phyloP scores from a whole-genome alignment of 1,140 invertebrate species.

The Antheraea mylitta region DNA sequence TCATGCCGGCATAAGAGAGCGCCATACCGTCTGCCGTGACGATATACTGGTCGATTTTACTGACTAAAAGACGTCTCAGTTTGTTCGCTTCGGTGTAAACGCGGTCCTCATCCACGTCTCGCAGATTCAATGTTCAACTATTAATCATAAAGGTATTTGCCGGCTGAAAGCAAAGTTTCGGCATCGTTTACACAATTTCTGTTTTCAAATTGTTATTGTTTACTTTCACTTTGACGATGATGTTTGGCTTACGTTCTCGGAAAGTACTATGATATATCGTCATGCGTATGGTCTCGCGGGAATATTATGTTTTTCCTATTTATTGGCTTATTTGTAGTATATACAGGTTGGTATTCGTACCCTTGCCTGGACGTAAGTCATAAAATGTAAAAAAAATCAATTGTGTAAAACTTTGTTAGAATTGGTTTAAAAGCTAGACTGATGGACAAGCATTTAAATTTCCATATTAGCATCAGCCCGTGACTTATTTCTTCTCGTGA shows the following conservation, averaged over 20 bases:
- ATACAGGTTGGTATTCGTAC: no score
- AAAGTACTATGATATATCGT: not conserved
- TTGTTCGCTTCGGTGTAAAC: slow-evolving; percentile 8
- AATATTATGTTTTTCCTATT: not conserved
- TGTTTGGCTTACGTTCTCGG: not conserved
- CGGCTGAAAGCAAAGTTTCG: slow-evolving; percentile 37
- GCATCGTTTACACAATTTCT: slow-evolving; percentile 23
- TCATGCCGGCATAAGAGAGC: no score
- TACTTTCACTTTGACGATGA: not conserved
- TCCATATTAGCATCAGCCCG: no score
- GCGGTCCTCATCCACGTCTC: not conserved
- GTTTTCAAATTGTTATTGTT: slow-evolving; percentile 31
- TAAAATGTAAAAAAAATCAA: no score
- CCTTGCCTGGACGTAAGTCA: no score
- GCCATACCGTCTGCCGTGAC: no score
- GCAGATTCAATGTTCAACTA: slow-evolving; percentile 19
- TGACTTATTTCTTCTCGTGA: no score
- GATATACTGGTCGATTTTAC: no score
- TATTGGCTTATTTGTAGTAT: not conserved
- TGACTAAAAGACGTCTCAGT: no score
- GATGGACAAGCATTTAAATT: no score
- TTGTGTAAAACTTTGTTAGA: no score
- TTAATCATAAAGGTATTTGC: slow-evolving; percentile 36
- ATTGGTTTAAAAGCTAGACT: no score
- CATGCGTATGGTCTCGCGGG: not conserved